Evolutionary conservation across 2,888 invertebrate genomes (phyloP).

Genomic region (Pardosa pseudoannulata): DNA sequence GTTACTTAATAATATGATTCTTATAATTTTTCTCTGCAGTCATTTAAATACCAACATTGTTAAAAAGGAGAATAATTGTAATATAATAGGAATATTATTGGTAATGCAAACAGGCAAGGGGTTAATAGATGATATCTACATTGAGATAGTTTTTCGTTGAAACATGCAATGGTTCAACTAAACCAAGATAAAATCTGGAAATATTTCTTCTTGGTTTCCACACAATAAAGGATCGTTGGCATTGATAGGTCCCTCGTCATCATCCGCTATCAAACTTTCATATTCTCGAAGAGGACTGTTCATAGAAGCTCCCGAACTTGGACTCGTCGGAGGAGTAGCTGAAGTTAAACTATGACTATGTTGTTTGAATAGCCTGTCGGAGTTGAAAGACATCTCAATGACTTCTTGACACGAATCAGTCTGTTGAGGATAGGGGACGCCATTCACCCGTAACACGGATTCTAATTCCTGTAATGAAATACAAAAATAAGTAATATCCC

Average conservation of each 20-base stretch:
- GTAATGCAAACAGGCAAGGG: too few relatives aligned
- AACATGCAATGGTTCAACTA: too few relatives aligned
- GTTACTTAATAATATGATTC: too few relatives aligned
- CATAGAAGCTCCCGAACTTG: conserved; percentile 39
- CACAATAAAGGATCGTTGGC: conserved; percentile 54
- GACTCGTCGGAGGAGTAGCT: conserved; percentile 61
- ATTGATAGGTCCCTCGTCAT: conserved; percentile 32
- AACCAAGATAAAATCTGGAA: conserved; percentile 16
- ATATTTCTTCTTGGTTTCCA: conserved; percentile 40
- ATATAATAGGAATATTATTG: too few relatives aligned
- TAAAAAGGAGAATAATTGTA: too few relatives aligned
- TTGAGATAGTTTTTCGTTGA: too few relatives aligned
- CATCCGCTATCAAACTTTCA: conserved; percentile 44
- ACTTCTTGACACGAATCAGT: neutral
- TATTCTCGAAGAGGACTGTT: conserved; percentile 31
- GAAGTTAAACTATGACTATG: neutral
- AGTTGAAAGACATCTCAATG: neutral
- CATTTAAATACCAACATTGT: too few relatives aligned
- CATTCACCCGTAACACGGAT: conserved; percentile 12
- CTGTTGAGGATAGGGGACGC: conserved; percentile 19
- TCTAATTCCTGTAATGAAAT: conserved; percentile 48
- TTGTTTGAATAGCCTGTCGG: neutral
- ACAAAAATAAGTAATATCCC: too few relatives aligned
- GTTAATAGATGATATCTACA: too few relatives aligned
- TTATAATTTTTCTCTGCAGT: too few relatives aligned